Base-by-base conservation (phyloP, 2,797 vertebrate genomes). In the Malacoraja senta region DNA sequence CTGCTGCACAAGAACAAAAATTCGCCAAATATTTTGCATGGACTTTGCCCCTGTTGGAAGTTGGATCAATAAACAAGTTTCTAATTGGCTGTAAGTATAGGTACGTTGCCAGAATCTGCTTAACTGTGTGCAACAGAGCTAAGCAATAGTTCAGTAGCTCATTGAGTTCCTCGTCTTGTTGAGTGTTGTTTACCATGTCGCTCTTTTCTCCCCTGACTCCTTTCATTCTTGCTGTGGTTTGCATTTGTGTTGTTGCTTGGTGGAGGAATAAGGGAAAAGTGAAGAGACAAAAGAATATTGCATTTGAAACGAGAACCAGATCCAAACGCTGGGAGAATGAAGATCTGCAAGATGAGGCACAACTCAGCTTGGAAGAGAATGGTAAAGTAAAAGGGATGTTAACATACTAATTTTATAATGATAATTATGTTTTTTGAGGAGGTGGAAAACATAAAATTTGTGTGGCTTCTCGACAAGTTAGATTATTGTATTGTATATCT, bases 241-340 rank as follows among this genome's bases (percentile, higher is more conserved):
- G 98, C 93, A 91, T 98, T 94, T 93, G 98, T 93, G 80, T 98
- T 13, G 97, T 95, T 2, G 94, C 97, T 93, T 93, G 99, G 93
- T 94, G 98, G 94, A 95, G 96, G 94, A 97, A 94, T 93, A 95
- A 94, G 13, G 94, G 93, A 38, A 93, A 93, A 0, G 93, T 91
- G 0, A 93, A 93, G 7, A 79, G 79, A 32, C 71, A 94, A 26
- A 90, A 94, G 19, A 93, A 94, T 93, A 93, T 0, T 24, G 94
- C 94, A 44, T 58, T 78, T 71, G 93, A 79, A 93, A 93, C 61
- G 32, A 94, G 94, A 24, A 2, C 68, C 0, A 26, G 94, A 0
- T 78, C 94, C 61, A 96, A 65, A 53, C 98, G 98, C 0, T 98
- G 98, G 98, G 97, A 97, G 29, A 97, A 98, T 94, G 97, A 98